These are phyloP conservation scores for Pipra filicauda DNA, from an alignment of 2,113 vertebrate genomes.

Conservation along the genomic window DNA sequence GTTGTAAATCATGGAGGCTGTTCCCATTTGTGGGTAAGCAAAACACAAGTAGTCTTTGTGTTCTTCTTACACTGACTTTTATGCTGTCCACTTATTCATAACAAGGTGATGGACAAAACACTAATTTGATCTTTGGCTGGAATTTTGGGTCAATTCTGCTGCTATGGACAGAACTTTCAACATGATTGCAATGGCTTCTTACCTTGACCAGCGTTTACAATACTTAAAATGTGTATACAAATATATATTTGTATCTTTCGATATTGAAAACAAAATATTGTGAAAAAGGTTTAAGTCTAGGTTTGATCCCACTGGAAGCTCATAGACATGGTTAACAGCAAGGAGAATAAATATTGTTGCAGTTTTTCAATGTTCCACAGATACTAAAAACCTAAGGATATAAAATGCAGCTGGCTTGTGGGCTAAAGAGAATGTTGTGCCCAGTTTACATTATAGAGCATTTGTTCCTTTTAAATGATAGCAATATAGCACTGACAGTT, in stretches of 20 bases:
- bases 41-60: background rate
- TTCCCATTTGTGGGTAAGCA: background rate
- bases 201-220: background rate
- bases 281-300: background rate
- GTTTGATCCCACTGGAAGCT: background rate
- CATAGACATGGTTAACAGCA: background rate
- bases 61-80: background rate
- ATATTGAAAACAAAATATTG: background rate
- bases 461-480: conserved; percentile 24
- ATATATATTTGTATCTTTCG: background rate
- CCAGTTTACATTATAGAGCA: background rate
- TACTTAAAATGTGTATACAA: background rate
- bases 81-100: background rate
- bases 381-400: background rate
- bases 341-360: background rate
- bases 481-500: background rate
- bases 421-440: background rate
- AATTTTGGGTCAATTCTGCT: background rate
- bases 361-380: background rate
- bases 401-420: conserved; percentile 7
- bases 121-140: background rate
- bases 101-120: background rate
- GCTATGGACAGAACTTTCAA: background rate
- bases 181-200: background rate
- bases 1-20: background rate